A percentile compares a stretch with the other conserved stretches of the same genome.
Evolutionary conservation across 2,797 vertebrate genomes (phyloP).

Genomic region (Pseudocheirus occidentalis): DNA sequence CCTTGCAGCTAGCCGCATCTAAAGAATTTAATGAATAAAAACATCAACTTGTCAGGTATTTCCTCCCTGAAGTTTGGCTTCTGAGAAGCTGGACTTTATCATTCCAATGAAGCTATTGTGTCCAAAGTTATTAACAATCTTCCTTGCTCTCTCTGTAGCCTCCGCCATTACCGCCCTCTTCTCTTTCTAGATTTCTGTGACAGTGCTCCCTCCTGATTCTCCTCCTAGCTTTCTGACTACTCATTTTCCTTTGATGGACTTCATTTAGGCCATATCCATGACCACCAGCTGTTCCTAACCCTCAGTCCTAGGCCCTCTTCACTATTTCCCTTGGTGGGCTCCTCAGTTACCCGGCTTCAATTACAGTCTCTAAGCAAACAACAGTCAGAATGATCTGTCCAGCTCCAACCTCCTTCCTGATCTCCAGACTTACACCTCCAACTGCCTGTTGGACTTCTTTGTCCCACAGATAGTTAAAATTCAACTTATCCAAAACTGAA

Average conservation of each 20-base stretch:
- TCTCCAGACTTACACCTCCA: not conserved
- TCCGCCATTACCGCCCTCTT: not conserved
- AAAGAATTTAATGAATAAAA: not conserved
- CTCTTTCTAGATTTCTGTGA: not conserved
- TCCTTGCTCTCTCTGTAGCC: not conserved
- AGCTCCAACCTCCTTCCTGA: not conserved
- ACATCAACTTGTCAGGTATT: not conserved
- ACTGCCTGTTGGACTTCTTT: not conserved
- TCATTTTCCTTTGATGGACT: not conserved
- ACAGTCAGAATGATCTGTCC: not conserved
- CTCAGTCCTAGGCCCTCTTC: not conserved
- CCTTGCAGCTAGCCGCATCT: not conserved
- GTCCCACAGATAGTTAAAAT: not conserved
- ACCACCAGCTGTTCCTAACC: not conserved
- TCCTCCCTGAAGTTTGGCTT: not conserved
- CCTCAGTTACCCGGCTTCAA: not conserved
- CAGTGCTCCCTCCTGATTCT: not conserved
- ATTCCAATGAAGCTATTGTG: not conserved
- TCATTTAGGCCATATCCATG: not conserved
- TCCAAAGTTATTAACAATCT: not conserved
- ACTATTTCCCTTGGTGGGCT: not conserved
- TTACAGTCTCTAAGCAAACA: not conserved
- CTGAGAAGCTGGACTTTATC: not conserved
- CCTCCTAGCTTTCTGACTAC: not conserved
- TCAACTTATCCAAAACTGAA: not conserved